Base-by-base conservation (phyloP, 2,888 invertebrate species). In the Strigamia transsilvanica region DNA sequence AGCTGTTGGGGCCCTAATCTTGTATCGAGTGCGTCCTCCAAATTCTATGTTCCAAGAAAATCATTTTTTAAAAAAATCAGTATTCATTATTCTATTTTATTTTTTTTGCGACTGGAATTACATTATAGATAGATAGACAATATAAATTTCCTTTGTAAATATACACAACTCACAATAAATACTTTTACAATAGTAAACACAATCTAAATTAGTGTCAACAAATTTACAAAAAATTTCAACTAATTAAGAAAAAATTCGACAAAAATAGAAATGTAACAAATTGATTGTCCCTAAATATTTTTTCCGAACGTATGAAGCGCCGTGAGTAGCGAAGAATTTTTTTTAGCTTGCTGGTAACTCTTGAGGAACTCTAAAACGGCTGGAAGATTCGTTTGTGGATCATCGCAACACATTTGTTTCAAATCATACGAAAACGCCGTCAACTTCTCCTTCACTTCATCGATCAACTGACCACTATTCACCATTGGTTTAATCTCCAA, bases 291-390 rank as follows among this genome's bases (percentile, higher is more conserved):
- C 23, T 12, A 61, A 61, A 23, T 7, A 61, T 23, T 61, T 12
- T 61, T 61, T 18, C 61, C 61, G 7, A 61, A 61, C 10, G 23
- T 23, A 23, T 23, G 61, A 21, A 61, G 61, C 23, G 61, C 61
- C 18, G 7, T 9, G 10, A 61, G 18, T 18, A 61, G 21, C 18
- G 61, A 61, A n/a, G 61, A 61, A 61, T 61, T 21, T 12, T 61
- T 61, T 12, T 61, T 61, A n/a, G 7, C 4, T 61, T 61, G n/a
- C 23, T 61, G 21, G 21, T 61, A 61, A 61, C 23, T 61, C 12
- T 61, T 61, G 18, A 61, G 61, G 23, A 61, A 61, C 23, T 61
- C 61, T 61, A 61, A n/a, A 61, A 61, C 61, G 5, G 61, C 61
- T 61, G 61, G 61, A 61, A 61, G 61, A 61, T 61, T 61, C 7